Base-by-base conservation (phyloP, 2,113 vertebrate genomes). In the Periophthalmus modestus region DNA sequence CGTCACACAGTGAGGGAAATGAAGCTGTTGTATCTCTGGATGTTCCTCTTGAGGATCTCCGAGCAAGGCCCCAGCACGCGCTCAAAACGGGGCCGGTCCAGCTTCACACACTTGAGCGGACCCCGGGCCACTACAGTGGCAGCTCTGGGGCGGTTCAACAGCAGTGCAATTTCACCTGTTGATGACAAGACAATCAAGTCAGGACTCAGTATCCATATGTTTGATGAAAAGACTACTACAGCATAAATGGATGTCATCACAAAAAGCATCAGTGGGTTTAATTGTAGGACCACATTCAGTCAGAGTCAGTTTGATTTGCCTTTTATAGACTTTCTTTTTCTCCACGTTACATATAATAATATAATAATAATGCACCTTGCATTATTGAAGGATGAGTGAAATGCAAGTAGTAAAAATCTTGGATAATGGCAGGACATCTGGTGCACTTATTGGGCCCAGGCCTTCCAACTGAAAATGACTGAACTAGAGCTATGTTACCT, bases 1-100 rank as follows among this genome's bases (percentile, higher is more conserved):
- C 57, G 68, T 95, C 92, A 99, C 91, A 99, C 97, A 0, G 96
- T 97, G 78, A 99, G 96, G 0, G 97, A 98, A 87, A 99, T 97
- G 93, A 99, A 98, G 85, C 98, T 98, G 94, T 98, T 98, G 93
- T 99, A 99, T 90, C 96, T 96, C 92, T 98, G 97, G 85, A 98
- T 98, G 94, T 96, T 98, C 62, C 97, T 94, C 93, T 99, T 97
- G 71, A 99, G 96, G 91, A 99, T 98, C 83, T 98, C 98, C 0
- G 97, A 98, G 85, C 97, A 99, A 15, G 97, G 98, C 1, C 98
- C 98, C 0, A 99, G 94, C 80, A 99, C 97, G 0, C 97, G 95
- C 80, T 99, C 97, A 0, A 98, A 99, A 85, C 97, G 96, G 5
- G 97, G 97, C 74, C 97, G 91, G 83, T 99, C 98, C 93, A 99